Evolutionary conservation across 1,140 invertebrate genomes (phyloP), one percentile per base, ranked within the genome.

Genomic region (Agrilus planipennis): DNA sequence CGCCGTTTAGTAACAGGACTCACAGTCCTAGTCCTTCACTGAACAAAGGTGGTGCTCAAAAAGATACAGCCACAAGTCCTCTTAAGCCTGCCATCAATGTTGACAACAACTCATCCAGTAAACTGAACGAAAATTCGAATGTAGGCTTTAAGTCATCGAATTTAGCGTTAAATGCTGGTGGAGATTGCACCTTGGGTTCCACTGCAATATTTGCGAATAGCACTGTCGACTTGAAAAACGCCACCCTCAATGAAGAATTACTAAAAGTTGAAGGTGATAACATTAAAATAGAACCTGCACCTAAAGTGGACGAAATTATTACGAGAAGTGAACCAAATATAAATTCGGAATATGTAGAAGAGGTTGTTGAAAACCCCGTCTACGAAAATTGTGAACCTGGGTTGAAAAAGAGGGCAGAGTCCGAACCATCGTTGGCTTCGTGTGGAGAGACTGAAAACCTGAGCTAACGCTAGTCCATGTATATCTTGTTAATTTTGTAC

Each of bases 131-230:
- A 12, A n/a, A n/a, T n/a, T 6, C 19, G n/a, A 36, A 9, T 17
- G 34, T 34, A 20, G 21, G n/a, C 22, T 9, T 34, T 30, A 30
- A 25, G 28, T 19, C 23, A 19, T 29, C 11, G 22, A 25, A 37
- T 4, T 12, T 14, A 21, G 17, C 35, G 25, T 9, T 18, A 11
- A 19, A 18, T 16, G 35, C 42, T n/a, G 21, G 39, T 15, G 15
- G 11, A 14, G 50, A 45, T 14, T 39, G 39, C 27, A 69, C 67
- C 36, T 63, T 75, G 46, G 69, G 76, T 18, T 69, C 77, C 1
- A 80, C 81, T 12, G 78, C 84, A 1, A 79, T 90, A 22, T 85
- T 91, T 60, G 85, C 85, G 1, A 90, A 93, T 53, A 90, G 86
- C 55, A 81, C 84, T n/a, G 84, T 91, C 1, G 85, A 85, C 60